Evolutionary conservation across 2,888 invertebrate genomes (phyloP).

Genomic region (Apamea crenata): DNA sequence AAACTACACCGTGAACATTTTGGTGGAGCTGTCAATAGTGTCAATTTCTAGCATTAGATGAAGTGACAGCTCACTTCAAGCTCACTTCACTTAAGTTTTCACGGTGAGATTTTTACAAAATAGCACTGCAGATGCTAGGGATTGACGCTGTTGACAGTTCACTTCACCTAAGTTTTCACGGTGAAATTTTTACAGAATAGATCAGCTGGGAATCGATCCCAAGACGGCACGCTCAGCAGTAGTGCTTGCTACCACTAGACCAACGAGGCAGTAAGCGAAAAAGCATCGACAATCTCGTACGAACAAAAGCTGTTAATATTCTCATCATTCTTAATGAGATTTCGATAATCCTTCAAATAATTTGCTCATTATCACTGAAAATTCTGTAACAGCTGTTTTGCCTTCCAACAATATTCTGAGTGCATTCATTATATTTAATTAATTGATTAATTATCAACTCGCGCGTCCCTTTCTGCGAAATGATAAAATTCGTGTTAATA

Average conservation of each 20-base stretch:
- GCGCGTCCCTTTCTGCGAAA: constrained; percentile 9
- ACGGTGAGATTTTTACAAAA: too few species aligned
- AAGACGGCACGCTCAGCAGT: background rate
- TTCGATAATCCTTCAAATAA: constrained; percentile 25
- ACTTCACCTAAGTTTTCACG: too few species aligned
- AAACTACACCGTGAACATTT: too few species aligned
- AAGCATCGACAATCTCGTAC: constrained; percentile 15
- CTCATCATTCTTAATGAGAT: constrained; percentile 28
- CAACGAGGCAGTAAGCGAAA: background rate
- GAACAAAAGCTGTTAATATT: constrained; percentile 13
- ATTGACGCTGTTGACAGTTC: too few species aligned
- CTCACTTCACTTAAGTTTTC: too few species aligned
- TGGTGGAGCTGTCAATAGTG: too few species aligned
- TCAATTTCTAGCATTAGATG: too few species aligned
- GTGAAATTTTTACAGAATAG: too few species aligned
- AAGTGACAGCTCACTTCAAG: too few species aligned
- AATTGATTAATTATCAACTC: constrained; percentile 31
- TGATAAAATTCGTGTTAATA: background rate
- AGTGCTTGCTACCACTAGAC: background rate
- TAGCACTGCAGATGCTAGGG: too few species aligned
- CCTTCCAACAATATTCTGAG: constrained; percentile 7
- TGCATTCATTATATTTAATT: constrained; percentile 24
- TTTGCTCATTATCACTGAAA: constrained; percentile 27
- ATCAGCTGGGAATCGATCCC: too few species aligned
- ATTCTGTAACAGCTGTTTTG: constrained; percentile 29